phyloP scores from a whole-genome alignment of 2,888 invertebrate species.

The Campopleginae sp. region DNA sequence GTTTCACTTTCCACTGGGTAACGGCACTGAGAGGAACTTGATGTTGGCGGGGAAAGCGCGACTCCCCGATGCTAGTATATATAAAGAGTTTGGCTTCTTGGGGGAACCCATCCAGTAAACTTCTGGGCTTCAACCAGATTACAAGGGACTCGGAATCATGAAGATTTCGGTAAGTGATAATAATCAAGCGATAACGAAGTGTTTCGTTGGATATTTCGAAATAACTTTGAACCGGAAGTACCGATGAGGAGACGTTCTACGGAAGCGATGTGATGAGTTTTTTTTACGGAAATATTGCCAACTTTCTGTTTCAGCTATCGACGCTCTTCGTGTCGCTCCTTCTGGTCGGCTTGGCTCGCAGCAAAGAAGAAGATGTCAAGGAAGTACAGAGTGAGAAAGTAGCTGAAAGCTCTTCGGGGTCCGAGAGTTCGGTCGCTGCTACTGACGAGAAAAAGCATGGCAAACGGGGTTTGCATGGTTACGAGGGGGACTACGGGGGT shows the following conservation, averaged over 20 bases:
- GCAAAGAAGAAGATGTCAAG: constrained; percentile 71
- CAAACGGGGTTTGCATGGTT: constrained; percentile 89
- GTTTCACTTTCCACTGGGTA: constrained; percentile 82
- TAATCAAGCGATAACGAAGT: background rate
- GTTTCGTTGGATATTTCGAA: background rate
- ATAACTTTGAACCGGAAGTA: background rate
- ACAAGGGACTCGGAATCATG: constrained; percentile 77
- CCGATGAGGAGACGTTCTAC: background rate
- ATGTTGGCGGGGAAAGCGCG: constrained; percentile 81
- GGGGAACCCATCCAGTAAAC: constrained; percentile 83
- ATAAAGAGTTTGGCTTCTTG: constrained; percentile 80
- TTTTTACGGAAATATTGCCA: constrained; percentile 17
- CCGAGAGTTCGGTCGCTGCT: constrained; percentile 77
- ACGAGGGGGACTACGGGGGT: constrained; percentile 78
- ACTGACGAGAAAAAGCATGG: constrained; percentile 89
- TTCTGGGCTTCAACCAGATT: constrained; percentile 79
- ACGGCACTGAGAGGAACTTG: constrained; percentile 72
- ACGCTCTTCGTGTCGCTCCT: constrained; percentile 76
- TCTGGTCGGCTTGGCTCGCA: constrained; percentile 73
- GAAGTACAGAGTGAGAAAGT: constrained; percentile 53
- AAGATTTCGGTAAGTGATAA: constrained; percentile 80
- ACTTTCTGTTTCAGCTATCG: constrained; percentile 70
- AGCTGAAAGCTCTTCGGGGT: constrained; percentile 61
- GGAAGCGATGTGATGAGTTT: background rate
- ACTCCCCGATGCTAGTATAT: constrained; percentile 75